Conservation (phyloP, 2,797 vertebrate genomes). For the Malacoraja senta region DNA sequence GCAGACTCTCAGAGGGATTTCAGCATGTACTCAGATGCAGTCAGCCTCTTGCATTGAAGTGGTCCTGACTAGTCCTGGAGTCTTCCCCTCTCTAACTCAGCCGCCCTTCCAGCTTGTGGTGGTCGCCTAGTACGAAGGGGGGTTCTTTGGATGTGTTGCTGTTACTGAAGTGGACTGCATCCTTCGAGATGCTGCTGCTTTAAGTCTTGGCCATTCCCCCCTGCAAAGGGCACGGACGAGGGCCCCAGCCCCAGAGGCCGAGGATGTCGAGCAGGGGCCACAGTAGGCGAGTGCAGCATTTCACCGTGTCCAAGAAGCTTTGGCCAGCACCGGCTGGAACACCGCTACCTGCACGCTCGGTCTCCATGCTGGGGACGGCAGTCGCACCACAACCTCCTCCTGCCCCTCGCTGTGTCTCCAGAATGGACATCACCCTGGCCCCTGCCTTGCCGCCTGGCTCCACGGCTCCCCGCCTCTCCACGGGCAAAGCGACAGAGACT, state of each 20-base stretch:
- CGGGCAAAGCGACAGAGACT: neutral
- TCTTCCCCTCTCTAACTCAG: neutral
- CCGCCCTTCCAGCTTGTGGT: no score
- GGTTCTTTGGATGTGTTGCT: neutral
- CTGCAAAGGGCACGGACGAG: neutral
- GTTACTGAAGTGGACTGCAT: no score
- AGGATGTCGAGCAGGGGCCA: neutral
- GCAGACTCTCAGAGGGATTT: neutral
- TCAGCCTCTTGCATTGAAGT: neutral
- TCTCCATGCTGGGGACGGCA: neutral
- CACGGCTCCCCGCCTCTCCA: neutral
- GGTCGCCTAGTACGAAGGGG: neutral
- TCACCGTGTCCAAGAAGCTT: conserved; percentile 3
- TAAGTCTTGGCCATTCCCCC: neutral
- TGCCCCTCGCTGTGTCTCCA: neutral
- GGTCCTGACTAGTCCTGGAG: neutral
- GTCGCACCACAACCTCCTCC: neutral
- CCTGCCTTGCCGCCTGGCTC: no score
- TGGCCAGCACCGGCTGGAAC: neutral
- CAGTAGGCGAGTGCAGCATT: neutral
- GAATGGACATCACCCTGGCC: conserved; percentile 11
- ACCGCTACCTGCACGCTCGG: neutral
- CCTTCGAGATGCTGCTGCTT: neutral
- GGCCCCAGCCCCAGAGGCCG: neutral
- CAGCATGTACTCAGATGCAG: neutral